Base-by-base conservation (phyloP, 2,797 vertebrate genomes). In the Kryptopterus vitreolus region DNA sequence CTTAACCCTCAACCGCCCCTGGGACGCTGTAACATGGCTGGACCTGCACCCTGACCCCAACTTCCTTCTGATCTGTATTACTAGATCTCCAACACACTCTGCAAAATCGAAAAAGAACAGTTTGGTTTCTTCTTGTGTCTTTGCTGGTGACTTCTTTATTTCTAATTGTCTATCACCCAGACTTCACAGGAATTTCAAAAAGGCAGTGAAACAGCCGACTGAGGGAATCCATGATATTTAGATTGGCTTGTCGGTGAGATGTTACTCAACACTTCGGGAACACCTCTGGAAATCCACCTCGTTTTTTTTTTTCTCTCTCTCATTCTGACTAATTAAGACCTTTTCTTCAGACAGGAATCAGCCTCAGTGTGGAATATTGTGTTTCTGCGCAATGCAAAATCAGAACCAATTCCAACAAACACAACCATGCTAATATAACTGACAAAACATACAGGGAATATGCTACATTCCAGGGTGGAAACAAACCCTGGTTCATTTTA, bases 141-240 rank as follows among this genome's bases (percentile, higher is more conserved):
- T 69, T 50, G 43, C 6, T 46, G n/a, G 65, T 26, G 13, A 68
- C n/a, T 16, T 48, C 65, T 50, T 70, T 70, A 3, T n/a, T 70
- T 29, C 50, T 16, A 50, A 69, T 7, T 29, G 68, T 29, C 12
- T 31, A 33, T 71, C 66, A 71, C 20, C 6, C 18, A 22, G 9
- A 6, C 13, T 18, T 43, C 38, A 43, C 7, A n/a, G n/a, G n/a
- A n/a, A n/a, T n/a, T n/a, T n/a, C n/a, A n/a, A 63, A 76, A 26
- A 55, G 59, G 78, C 33, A 65, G 57, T 65, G 43, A 77, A 66
- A 84, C 87, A 87, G 89, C 83, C 88, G 88, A 90, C 88, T 91
- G 46, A 77, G n/a, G 82, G 59, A 1, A 18, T 50, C 24, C 7
- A 4, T 82, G 58, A 72, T 50, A n/a, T n/a, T n/a, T n/a, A n/a